These are phyloP conservation scores for Pinna nobilis DNA, from an alignment of 1,140 invertebrate species.

Conservation along the genomic window DNA sequence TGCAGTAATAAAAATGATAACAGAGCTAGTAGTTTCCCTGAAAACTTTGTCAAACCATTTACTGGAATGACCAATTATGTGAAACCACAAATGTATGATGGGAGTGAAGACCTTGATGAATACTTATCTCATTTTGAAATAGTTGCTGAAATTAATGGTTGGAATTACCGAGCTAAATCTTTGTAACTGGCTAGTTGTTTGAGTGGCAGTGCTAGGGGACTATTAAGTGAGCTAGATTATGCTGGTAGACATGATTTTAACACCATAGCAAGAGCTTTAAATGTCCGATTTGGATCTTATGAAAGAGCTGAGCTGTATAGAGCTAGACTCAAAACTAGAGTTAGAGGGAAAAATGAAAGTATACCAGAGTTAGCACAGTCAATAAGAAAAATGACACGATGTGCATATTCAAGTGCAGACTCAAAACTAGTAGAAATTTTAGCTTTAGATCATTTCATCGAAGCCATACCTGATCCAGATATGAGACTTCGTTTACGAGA, in stretches of 20 bases:
- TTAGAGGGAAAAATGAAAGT: slow-evolving; percentile 16
- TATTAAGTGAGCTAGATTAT: slow-evolving; percentile 11
- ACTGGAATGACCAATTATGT: no score
- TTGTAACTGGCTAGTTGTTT: slow-evolving; percentile 14
- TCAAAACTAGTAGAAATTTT: no score
- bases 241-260: slow-evolving; percentile 11
- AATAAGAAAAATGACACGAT: slow-evolving; percentile 10
- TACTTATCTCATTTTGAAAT: slow-evolving; percentile 33
- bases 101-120: slow-evolving; percentile 21
- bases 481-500: slow-evolving; percentile 9
- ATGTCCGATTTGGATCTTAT: slow-evolving; percentile 11
- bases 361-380: slow-evolving; percentile 15
- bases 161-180: slow-evolving; percentile 19
- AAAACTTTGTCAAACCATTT: no score
- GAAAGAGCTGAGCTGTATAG: slow-evolving; percentile 17
- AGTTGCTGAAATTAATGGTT: slow-evolving; percentile 16
- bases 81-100: slow-evolving; percentile 24
- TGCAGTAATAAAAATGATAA: no score
- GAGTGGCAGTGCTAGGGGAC: background rate
- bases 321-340: slow-evolving; percentile 14
- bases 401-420: slow-evolving; percentile 1
- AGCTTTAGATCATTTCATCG: slow-evolving; percentile 29
- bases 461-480: slow-evolving; percentile 23
- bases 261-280: background rate
- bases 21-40: no score